Conservation (phyloP, 2,888 invertebrate genomes). For the Hyalella azteca region DNA sequence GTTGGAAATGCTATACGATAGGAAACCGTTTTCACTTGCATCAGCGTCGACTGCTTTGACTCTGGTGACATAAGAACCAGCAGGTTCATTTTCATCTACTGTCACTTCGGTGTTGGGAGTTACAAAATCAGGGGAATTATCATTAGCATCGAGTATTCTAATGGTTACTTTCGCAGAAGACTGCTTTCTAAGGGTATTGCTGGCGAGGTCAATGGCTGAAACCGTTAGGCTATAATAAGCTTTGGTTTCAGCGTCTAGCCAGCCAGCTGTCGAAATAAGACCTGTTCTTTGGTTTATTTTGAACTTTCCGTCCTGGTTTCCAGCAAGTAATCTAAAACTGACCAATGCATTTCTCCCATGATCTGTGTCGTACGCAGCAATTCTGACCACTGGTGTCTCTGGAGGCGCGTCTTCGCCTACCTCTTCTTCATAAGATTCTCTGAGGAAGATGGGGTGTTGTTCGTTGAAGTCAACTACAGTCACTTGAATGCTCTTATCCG, state of each 20-base stretch:
- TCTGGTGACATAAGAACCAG: constrained; percentile 82
- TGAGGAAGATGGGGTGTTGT: constrained; percentile 80
- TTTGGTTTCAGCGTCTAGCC: constrained; percentile 87
- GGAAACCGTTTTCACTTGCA: constrained; percentile 91
- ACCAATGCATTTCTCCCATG: constrained; percentile 83
- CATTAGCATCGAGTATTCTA: constrained; percentile 84
- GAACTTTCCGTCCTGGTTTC: constrained; percentile 89
- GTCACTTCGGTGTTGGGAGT: constrained; percentile 67
- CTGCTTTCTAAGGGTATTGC: constrained; percentile 77
- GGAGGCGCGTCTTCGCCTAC: constrained; percentile 88
- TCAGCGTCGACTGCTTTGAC: constrained; percentile 87
- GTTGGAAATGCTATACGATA: constrained; percentile 92
- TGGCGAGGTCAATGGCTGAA: constrained; percentile 84
- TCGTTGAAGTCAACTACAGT: constrained; percentile 83
- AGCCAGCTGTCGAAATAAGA: constrained; percentile 70
- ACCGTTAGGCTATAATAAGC: constrained; percentile 86
- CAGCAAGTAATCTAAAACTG: constrained; percentile 86
- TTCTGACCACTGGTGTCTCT: constrained; percentile 83
- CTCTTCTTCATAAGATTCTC: constrained; percentile 81
- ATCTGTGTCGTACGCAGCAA: constrained; percentile 70
- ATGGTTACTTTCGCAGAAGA: constrained; percentile 91
- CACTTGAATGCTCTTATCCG: constrained; percentile 81
- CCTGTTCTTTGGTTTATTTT: constrained; percentile 86
- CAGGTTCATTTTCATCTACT: constrained; percentile 85
- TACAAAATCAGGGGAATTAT: constrained; percentile 66